Percentiles rank a stretch among this genome's conserved stretches.
These are phyloP conservation scores for Bombus pascuorum DNA, from an alignment of 1,140 invertebrate species.

Conservation along the genomic window DNA sequence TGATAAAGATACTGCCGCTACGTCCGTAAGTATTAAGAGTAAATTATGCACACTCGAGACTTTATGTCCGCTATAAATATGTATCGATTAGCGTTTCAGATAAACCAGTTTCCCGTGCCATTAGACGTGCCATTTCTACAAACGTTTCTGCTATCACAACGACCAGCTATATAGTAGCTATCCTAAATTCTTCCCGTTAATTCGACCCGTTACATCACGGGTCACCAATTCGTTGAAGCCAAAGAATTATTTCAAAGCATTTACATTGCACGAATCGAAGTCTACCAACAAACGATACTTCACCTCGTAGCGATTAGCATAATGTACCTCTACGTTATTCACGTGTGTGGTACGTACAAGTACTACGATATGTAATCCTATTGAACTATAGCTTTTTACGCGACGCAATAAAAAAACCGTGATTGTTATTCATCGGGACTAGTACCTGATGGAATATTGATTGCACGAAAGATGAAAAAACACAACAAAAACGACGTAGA, in stretches of 20 bases:
- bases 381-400: neutral
- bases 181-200: constrained; percentile 6
- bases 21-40: neutral
- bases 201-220: constrained; percentile 9
- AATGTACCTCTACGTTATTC: no score
- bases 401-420: neutral
- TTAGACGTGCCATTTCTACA: constrained; percentile 1
- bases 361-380: no score
- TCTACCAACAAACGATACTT: no score
- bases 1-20: neutral
- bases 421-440: constrained; percentile 2
- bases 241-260: neutral
- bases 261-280: no score
- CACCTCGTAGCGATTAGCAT: no score
- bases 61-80: constrained; percentile 19
- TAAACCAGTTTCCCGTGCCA: constrained; percentile 15
- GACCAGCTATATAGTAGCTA: neutral
- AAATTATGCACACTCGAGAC: neutral
- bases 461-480: neutral
- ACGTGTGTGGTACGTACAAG: no score
- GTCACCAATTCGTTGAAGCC: neutral
- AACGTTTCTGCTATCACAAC: neutral
- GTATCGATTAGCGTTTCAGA: constrained; percentile 4
- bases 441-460: neutral
- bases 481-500: constrained; percentile 12